Percentiles rank a stretch among this genome's conserved stretches.
phyloP scores from a whole-genome alignment of 2,113 vertebrate species.

The Nansenia antarctica region DNA sequence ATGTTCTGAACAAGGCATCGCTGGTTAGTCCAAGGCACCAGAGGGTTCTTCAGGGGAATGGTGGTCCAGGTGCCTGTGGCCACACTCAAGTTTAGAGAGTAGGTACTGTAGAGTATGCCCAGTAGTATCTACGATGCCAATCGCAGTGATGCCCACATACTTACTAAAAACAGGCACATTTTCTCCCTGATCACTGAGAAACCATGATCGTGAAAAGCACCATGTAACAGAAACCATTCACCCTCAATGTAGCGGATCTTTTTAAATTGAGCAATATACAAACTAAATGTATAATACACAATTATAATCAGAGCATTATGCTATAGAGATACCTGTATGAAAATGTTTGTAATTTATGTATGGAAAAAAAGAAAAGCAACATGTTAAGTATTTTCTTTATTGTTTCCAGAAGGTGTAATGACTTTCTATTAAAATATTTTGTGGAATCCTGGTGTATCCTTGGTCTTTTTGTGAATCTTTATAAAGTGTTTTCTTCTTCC shows the following conservation, averaged over 20 bases:
- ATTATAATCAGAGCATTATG: constrained; percentile 17
- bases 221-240: constrained; percentile 8
- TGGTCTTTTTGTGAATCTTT: no score
- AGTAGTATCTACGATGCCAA: no score
- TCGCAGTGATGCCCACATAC: no score
- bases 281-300: constrained; percentile 20
- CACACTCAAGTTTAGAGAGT: constrained; percentile 8
- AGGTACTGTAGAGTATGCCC: constrained; percentile 20
- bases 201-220: constrained; percentile 17
- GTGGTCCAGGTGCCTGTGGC: no score
- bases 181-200: constrained; percentile 10
- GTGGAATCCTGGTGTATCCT: background rate
- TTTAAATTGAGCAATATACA: constrained; percentile 30
- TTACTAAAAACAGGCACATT: no score
- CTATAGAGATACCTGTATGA: constrained; percentile 28
- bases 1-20: no score
- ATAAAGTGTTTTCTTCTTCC: no score
- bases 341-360: constrained; percentile 50
- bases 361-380: constrained; percentile 30
- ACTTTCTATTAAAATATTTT: constrained; percentile 41
- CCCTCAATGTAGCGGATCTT: constrained; percentile 22
- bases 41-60: no score
- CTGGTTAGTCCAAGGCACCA: no score
- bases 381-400: background rate
- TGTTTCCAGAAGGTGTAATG: constrained; percentile 36